Evolutionary conservation across 2,888 invertebrate species (phyloP), one percentile per base, ranked within the genome.

Genomic region (Celastrina argiolus): DNA sequence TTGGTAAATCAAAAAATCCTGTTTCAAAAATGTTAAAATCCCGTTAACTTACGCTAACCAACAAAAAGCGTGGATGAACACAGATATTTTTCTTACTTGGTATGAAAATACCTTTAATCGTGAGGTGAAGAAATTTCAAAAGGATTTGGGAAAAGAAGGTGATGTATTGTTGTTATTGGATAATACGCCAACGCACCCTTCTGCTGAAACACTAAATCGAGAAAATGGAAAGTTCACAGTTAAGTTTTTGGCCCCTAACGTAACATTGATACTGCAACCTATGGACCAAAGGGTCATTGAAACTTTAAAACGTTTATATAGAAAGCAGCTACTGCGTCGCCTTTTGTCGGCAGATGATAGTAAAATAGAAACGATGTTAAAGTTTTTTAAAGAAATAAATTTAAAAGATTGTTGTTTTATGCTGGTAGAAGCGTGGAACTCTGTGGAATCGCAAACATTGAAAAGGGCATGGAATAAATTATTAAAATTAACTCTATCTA

Each of bases 281-380:
- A 74, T 72, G 72, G 70, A 71, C 34, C 72, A 71, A 70, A 69
- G 69, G 69, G 64, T 73, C 67, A 71, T 71, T 69, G 69, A 69
- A 69, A 72, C 67, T 59, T 69, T 72, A 18, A 72, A 72, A 70
- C 69, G 64, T 65, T 66, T 72, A 66, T 73, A 73, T 65, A 74
- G 71, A 73, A 71, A 73, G 68, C 70, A 71, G 65, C 67, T 71
- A 63, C 64, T 74, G 66, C 68, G 65, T 69, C 67, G 61, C 41
- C 56, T 71, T 63, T 67, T 74, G 63, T 70, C 68, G 65, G 45
- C 66, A 65, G 68, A 72, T 18, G 68, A 69, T 64, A 67, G 67
- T 58, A 64, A 72, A 18, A 67, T 66, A 68, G 70, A 70, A 68
- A 63, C 18, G n/a, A 45, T 68, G 65, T 41, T 63, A 18, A 45